These are phyloP conservation scores for Blastobasis adustella DNA, from an alignment of 2,888 invertebrate species.

Conservation along the genomic window DNA sequence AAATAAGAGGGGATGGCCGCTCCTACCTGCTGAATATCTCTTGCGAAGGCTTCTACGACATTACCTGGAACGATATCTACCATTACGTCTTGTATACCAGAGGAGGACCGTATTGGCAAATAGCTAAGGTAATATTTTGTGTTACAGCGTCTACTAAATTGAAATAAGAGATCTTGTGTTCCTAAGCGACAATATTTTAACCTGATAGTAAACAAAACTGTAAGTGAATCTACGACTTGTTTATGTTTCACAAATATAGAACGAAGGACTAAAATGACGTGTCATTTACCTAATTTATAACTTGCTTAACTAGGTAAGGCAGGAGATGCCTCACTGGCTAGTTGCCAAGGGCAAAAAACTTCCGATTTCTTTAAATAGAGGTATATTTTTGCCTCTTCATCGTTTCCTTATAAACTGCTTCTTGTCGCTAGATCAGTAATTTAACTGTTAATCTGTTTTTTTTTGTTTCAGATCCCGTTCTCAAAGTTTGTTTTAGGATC, in stretches of 20 bases:
- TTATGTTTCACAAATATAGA: no score
- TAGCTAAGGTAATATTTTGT: conserved; percentile 77
- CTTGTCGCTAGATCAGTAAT: no score
- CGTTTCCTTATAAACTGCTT: no score
- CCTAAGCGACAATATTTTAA: neutral
- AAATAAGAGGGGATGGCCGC: conserved; percentile 95
- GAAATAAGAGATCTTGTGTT: neutral
- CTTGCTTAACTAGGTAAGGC: no score
- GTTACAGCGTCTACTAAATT: neutral
- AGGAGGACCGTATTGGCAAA: conserved; percentile 99
- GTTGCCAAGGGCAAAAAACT: no score
- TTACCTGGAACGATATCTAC: conserved; percentile 92
- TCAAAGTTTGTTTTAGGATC: conserved; percentile 90
- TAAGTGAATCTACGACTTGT: no score
- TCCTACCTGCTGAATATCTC: conserved; percentile 89
- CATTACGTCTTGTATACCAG: conserved; percentile 92
- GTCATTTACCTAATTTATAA: no score
- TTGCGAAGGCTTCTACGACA: conserved; percentile 84
- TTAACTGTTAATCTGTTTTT: neutral
- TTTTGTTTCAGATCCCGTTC: conserved; percentile 87
- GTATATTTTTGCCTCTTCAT: no score
- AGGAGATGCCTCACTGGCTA: no score
- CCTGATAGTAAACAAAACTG: neutral
- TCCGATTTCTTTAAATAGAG: no score
- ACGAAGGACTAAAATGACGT: no score